A percentile compares a stretch with the other conserved stretches of the same genome.
phyloP scores from a whole-genome alignment of 1,140 invertebrate species.

The Nasonia vitripennis region DNA sequence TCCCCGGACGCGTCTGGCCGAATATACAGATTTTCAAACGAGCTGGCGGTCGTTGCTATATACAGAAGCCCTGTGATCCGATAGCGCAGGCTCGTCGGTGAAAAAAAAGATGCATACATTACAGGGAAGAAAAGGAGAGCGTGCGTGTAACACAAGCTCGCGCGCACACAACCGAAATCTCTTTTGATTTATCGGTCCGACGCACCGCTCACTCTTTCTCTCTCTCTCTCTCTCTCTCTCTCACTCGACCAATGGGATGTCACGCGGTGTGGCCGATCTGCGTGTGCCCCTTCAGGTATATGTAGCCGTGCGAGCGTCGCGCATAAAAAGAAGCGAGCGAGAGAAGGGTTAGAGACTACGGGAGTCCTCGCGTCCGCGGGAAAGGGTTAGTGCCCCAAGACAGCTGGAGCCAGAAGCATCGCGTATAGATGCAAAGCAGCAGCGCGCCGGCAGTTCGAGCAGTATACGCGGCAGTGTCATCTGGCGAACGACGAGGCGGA shows the following conservation, averaged over 20 bases:
- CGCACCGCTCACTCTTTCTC: background rate
- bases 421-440: conserved; percentile 26
- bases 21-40: background rate
- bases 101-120: conserved; percentile 50
- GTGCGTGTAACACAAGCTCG: conserved; percentile 30
- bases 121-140: conserved; percentile 25
- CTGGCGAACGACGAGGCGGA: background rate
- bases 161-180: conserved; percentile 45
- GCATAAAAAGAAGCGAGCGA: background rate
- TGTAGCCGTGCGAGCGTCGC: background rate
- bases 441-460: background rate
- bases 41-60: background rate
- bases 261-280: background rate
- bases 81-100: background rate
- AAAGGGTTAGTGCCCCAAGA: conserved; percentile 51
- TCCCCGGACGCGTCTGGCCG: background rate
- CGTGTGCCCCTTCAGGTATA: conserved; percentile 20
- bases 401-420: conserved; percentile 35
- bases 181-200: conserved; percentile 50
- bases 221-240: too few relatives aligned
- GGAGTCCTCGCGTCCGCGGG: conserved; percentile 1
- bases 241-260: conserved; percentile 40
- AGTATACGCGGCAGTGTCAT: background rate
- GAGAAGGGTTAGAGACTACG: background rate
- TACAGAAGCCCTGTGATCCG: background rate